Conservation (phyloP, 2,797 vertebrate species). For the Clamator glandarius region DNA sequence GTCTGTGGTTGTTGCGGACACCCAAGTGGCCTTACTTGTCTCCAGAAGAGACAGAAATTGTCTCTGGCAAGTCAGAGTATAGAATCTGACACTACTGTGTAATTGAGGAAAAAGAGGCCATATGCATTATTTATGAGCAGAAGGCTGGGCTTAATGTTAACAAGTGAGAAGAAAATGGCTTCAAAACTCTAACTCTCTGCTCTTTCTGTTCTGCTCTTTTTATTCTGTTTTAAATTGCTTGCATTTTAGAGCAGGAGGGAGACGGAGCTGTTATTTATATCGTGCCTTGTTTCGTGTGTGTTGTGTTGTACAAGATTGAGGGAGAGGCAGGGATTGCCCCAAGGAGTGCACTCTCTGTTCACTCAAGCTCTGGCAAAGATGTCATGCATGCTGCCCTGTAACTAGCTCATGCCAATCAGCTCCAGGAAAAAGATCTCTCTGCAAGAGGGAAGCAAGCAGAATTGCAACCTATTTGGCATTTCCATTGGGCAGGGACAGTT, state of each 20-base stretch:
- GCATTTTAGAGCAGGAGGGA: slow-evolving; percentile 65
- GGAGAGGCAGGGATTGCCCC: slow-evolving; percentile 43
- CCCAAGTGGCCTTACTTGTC: slow-evolving; percentile 37
- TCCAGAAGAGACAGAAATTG: slow-evolving; percentile 62
- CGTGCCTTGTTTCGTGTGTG: neutral
- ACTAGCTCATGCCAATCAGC: slow-evolving; percentile 10
- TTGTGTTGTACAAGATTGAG: neutral
- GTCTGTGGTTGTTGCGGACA: slow-evolving; percentile 33
- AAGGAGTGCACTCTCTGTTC: slow-evolving; percentile 9
- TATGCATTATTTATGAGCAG: slow-evolving; percentile 80
- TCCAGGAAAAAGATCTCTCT: slow-evolving; percentile 45
- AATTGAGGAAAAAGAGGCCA: slow-evolving; percentile 65
- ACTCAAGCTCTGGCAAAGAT: slow-evolving; percentile 1
- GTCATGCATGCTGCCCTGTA: slow-evolving; percentile 23
- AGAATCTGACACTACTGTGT: slow-evolving; percentile 61
- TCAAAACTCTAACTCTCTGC: slow-evolving; percentile 59
- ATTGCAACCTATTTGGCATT: slow-evolving; percentile 10
- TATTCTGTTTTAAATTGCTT: slow-evolving; percentile 61
- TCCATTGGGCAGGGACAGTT: neutral
- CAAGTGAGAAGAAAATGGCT: slow-evolving; percentile 75
- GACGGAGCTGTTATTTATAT: slow-evolving; percentile 9
- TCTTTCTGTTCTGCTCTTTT: slow-evolving; percentile 57
- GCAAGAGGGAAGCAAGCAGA: neutral
- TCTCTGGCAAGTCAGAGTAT: slow-evolving; percentile 56
- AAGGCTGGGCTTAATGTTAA: slow-evolving; percentile 65